These are phyloP conservation scores for Perccottus glenii DNA, from an alignment of 2,113 vertebrate species.

Conservation along the genomic window DNA sequence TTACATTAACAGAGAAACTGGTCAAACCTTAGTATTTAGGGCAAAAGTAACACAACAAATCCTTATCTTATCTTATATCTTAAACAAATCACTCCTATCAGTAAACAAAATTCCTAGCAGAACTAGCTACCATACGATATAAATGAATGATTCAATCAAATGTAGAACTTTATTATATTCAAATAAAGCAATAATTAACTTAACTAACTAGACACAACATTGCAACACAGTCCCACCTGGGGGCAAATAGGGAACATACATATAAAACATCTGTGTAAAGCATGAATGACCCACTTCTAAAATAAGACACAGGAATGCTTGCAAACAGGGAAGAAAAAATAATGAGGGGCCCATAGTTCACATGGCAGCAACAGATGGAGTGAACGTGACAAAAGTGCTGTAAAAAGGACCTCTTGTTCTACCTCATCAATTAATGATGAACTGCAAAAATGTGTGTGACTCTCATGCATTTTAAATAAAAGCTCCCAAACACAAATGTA, in stretches of 20 bases:
- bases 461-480: constrained; percentile 20
- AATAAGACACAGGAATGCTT: constrained; percentile 1
- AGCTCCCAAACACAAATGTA: constrained; percentile 9
- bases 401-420: constrained; percentile 10
- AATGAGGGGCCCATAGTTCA: not conserved
- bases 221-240: not conserved
- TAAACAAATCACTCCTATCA: too few relatives aligned
- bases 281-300: constrained; percentile 21
- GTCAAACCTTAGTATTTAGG: too few relatives aligned
- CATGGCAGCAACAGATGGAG: constrained; percentile 15
- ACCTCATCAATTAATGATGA: constrained; percentile 38
- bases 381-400: constrained; percentile 16
- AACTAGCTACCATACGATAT: too few relatives aligned
- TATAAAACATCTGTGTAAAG: constrained; percentile 15
- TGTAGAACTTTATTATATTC: too few relatives aligned
- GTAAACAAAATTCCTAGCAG: too few relatives aligned
- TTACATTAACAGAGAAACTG: too few relatives aligned
- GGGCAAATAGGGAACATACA: not conserved
- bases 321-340: not conserved
- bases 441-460: not conserved
- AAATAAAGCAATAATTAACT: too few relatives aligned
- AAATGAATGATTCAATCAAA: too few relatives aligned
- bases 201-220: not conserved
- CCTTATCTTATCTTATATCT: too few relatives aligned
- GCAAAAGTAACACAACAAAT: too few relatives aligned